Evolutionary conservation across 1,140 invertebrate species (phyloP).

Genomic region (Bombus sylvicola): DNA sequence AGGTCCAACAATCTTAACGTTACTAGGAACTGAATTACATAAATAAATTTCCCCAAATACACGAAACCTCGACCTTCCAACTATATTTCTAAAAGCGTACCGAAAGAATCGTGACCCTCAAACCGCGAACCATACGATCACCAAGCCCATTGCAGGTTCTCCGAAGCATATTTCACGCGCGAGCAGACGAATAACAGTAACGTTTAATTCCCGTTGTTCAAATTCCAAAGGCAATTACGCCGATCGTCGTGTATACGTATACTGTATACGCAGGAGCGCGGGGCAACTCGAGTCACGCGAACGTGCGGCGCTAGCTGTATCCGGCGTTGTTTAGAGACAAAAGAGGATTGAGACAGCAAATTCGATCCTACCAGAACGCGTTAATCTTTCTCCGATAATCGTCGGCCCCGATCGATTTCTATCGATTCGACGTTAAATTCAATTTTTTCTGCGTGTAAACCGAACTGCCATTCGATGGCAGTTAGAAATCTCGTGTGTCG

Average conservation of each 20-base stretch:
- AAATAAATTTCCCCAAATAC: too few species aligned
- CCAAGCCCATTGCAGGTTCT: not conserved
- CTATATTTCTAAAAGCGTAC: too few species aligned
- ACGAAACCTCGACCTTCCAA: too few species aligned
- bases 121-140: not conserved
- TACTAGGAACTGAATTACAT: too few species aligned
- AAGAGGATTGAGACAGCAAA: not conserved
- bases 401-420: not conserved
- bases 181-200: constrained; percentile 35
- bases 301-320: not conserved
- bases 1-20: too few species aligned
- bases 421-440: not conserved
- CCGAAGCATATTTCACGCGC: constrained; percentile 7
- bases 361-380: not conserved
- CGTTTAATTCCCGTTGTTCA: constrained; percentile 38
- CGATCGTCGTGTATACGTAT: not conserved
- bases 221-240: constrained; percentile 32
- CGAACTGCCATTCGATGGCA: constrained; percentile 10
- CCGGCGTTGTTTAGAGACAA: not conserved
- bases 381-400: not conserved
- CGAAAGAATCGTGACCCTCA: constrained; percentile 1
- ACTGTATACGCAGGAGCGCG: not conserved
- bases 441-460: not conserved
- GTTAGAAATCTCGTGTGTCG: constrained; percentile 63
- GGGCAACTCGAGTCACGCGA: constrained; percentile 15